Evolutionary conservation across 2,888 invertebrate species (phyloP).

Genomic region (Thelaira solivaga): DNA sequence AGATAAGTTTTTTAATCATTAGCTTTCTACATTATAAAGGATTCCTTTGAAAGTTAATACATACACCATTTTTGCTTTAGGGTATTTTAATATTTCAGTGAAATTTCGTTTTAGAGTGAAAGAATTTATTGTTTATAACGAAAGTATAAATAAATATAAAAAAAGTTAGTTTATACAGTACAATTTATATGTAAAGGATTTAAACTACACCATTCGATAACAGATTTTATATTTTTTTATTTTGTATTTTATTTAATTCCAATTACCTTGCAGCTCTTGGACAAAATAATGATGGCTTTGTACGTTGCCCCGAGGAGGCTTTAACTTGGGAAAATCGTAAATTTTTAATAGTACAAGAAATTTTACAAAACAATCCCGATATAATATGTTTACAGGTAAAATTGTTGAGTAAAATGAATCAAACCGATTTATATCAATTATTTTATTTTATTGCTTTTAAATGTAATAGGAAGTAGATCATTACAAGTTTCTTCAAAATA

Average conservation of each 20-base stretch:
- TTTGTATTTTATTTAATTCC: neutral
- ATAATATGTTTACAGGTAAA: slow-evolving; percentile 84
- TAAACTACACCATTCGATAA: too few relatives aligned
- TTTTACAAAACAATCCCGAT: slow-evolving; percentile 83
- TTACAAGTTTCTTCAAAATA: slow-evolving; percentile 82
- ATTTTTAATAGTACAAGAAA: slow-evolving; percentile 84
- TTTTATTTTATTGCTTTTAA: too few relatives aligned
- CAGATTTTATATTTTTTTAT: neutral
- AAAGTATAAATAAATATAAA: too few relatives aligned
- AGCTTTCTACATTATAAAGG: too few relatives aligned
- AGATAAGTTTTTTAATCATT: too few relatives aligned
- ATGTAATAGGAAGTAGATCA: slow-evolving; percentile 84
- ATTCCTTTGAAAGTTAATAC: too few relatives aligned
- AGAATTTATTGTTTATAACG: too few relatives aligned
- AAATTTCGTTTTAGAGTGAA: too few relatives aligned
- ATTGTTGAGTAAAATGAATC: neutral
- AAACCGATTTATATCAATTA: slow-evolving; percentile 26
- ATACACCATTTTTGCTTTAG: too few relatives aligned
- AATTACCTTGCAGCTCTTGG: slow-evolving; percentile 81
- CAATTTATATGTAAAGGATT: too few relatives aligned
- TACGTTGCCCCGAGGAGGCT: slow-evolving; percentile 83
- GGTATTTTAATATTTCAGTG: too few relatives aligned
- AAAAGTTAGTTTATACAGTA: too few relatives aligned
- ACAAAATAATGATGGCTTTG: slow-evolving; percentile 84
- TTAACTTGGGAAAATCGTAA: slow-evolving; percentile 83